A percentile compares a stretch with the other conserved stretches of the same genome.
Evolutionary conservation across 2,888 invertebrate species (phyloP).

Genomic region (Apotomis capreana): DNA sequence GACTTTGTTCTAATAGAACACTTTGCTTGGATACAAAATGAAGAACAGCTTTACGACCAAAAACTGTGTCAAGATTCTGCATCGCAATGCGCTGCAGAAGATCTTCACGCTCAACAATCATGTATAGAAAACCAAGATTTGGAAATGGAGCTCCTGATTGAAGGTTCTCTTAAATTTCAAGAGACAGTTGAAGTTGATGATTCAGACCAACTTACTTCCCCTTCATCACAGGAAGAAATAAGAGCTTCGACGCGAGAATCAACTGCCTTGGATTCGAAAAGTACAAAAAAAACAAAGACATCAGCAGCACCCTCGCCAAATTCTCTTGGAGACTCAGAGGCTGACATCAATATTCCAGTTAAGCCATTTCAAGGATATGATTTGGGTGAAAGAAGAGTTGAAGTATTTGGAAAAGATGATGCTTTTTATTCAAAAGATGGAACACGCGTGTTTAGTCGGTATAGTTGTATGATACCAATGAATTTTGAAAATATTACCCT

Average conservation of each 20-base stretch:
- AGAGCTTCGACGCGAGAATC: conserved; percentile 49
- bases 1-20: conserved; percentile 79
- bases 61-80: conserved; percentile 51
- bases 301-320: conserved; percentile 52
- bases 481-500: conserved; percentile 69
- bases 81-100: conserved; percentile 55
- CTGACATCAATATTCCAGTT: conserved; percentile 46
- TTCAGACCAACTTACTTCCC: conserved; percentile 43
- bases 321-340: conserved; percentile 40
- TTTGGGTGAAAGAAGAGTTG: conserved; percentile 72
- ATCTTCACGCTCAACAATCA: conserved; percentile 55
- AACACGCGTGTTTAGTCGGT: conserved; percentile 61
- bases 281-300: conserved; percentile 60
- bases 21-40: conserved; percentile 75
- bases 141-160: conserved; percentile 68
- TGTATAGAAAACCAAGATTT: conserved; percentile 66
- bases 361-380: conserved; percentile 72
- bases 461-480: conserved; percentile 68
- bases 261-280: conserved; percentile 56
- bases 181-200: conserved; percentile 56
- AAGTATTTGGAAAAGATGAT: conserved; percentile 73
- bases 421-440: conserved; percentile 73
- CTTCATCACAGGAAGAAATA: conserved; percentile 50
- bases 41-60: conserved; percentile 69
- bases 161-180: conserved; percentile 73